Conservation (phyloP, 2,797 vertebrate genomes). For the Peromyscus aztecus region DNA sequence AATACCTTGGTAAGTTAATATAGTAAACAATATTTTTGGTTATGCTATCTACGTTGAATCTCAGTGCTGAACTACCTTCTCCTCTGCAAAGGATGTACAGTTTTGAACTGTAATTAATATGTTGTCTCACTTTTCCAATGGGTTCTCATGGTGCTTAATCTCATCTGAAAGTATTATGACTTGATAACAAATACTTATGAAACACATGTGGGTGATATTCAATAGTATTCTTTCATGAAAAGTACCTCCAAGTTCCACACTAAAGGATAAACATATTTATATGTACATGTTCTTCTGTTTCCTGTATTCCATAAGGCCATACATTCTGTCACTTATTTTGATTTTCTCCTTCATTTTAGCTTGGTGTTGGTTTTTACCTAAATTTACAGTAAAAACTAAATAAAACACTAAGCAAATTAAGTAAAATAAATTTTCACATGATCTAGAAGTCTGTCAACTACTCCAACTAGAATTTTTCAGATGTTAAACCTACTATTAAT, state of each 20-base stretch:
- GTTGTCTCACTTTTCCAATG: slow-evolving; percentile 35
- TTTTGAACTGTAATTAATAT: slow-evolving; percentile 46
- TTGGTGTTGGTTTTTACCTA: background rate
- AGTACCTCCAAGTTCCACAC: slow-evolving; percentile 27
- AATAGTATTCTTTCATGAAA: slow-evolving; percentile 44
- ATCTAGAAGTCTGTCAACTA: slow-evolving; percentile 35
- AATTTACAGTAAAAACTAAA: slow-evolving; percentile 67
- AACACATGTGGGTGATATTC: slow-evolving; percentile 11
- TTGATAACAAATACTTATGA: slow-evolving; percentile 52
- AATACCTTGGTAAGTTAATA: slow-evolving; percentile 59
- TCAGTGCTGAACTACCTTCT: slow-evolving; percentile 3
- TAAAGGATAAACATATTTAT: slow-evolving; percentile 29
- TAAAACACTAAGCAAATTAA: slow-evolving; percentile 56
- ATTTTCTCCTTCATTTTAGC: background rate
- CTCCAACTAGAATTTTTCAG: slow-evolving; percentile 61
- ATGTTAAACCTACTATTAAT: background rate
- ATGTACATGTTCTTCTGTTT: slow-evolving; percentile 38
- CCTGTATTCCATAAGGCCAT: background rate
- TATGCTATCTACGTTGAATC: background rate
- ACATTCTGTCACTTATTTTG: background rate
- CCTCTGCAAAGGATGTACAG: background rate
- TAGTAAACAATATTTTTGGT: slow-evolving; percentile 1
- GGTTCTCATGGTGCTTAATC: slow-evolving; percentile 18
- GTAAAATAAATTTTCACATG: slow-evolving; percentile 47
- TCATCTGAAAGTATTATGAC: slow-evolving; percentile 46